Base-by-base conservation (phyloP, 2,797 vertebrate genomes). In the Avahi laniger region DNA sequence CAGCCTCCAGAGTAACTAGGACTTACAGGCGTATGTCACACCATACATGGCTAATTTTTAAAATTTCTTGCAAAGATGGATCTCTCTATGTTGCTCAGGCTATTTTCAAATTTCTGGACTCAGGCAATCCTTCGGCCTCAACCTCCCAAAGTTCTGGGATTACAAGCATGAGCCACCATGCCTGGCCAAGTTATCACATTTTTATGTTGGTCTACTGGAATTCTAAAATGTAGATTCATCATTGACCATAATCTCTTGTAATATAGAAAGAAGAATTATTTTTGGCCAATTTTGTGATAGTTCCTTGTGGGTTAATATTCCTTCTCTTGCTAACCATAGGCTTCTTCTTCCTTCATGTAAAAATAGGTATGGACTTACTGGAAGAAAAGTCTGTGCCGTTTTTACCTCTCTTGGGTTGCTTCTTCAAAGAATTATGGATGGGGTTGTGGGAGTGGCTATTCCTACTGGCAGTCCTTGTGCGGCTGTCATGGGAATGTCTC, bases 191-290 rank as follows among this genome's bases (percentile, higher is more conserved):
- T 75, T 76, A 7, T 67, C 9, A 70, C 20, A 78, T 90, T 48
- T 87, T 91, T 86, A 79, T 86, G 26, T 52, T 81, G 72, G 22
- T 13, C 15, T 89, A 48, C 24, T 91, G 67, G 41, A 95, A 83
- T 97, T 81, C 46, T 84, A 83, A 91, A 87, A n/a, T 87, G 50
- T 88, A n/a, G 22, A 8, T 28, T 94, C 20, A 83, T 63, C 50
- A 69, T 82, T 72, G 72, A 78, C 41, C 22, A 41, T 17, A 61
- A 57, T 76, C 7, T 95, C 80, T 86, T n/a, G 11, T 67, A 28
- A 70, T 20, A 76, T 5, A 65, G 14, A 93, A 82, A 70, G 75
- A 79, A 59, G 35, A 88, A 76, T 76, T 83, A 61, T 86, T 84
- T 96, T 90, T 65, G 9, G 3, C 15, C 28, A 59, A 46, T 48